Evolutionary conservation across 2,888 invertebrate genomes (phyloP), one percentile per base, ranked within the genome.

Genomic region (Amphipyra tragopoginis): DNA sequence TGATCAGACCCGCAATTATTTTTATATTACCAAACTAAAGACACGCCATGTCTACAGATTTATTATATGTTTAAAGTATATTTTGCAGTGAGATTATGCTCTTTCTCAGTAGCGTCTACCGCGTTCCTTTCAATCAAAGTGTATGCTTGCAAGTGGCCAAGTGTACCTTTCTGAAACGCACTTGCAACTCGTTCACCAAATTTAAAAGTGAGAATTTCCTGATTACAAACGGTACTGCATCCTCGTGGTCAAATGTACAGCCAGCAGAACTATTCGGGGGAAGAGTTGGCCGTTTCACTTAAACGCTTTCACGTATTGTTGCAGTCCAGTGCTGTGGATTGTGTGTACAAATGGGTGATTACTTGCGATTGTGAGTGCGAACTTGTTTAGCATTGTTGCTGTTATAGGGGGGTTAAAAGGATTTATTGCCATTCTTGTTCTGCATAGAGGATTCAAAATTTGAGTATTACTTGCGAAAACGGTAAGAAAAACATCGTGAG

Each of bases 281-380:
- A 59, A 73, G 64, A 79, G 80, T 79, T 79, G 61, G 54, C 61
- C 63, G 77, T 71, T 72, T 72, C 69, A 64, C 65, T 74, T 67
- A 75, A 72, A 75, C 65, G 72, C 66, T 77, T 69, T 70, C 67
- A 48, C 51, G 65, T 77, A 72, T 77, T 68, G 63, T 72, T 51
- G 49, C 52, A 33, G 55, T 57, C 52, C 58, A 62, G 61, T 49
- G 39, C 29, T 7, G 21, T 5, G 68, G 48, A 33, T 57, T 52
- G 42, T 47, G 38, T 40, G 43, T 48, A 53, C 49, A 53, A 62
- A 59, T 65, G 47, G 55, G 54, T 57, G 67, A 74, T 77, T 55
- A 71, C 44, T 63, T 38, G 58, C 51, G 26, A 58, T 58, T 60
- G 55, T 13, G 0, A 45, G 26, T 36, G 15, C 33, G 43, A 57